These are phyloP conservation scores for Noctua comes DNA, from an alignment of 2,888 invertebrate genomes.

Conservation along the genomic window DNA sequence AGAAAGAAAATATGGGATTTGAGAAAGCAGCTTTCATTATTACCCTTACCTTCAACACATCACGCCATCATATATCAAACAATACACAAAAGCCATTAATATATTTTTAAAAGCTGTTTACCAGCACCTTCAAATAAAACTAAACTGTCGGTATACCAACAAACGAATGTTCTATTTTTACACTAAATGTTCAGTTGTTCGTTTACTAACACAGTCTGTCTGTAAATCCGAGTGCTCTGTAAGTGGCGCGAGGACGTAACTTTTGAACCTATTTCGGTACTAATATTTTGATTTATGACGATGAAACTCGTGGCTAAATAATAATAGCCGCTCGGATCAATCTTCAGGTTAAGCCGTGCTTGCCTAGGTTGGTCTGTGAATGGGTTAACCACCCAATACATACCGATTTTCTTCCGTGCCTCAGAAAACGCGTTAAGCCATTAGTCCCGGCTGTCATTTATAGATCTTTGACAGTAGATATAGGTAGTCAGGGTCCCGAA, in stretches of 20 bases:
- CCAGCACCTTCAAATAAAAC: background rate
- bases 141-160: background rate
- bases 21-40: background rate
- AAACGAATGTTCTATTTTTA: conserved; percentile 33
- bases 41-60: background rate
- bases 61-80: background rate
- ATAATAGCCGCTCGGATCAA: too few species aligned
- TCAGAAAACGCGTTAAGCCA: too few species aligned
- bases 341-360: too few species aligned
- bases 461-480: too few species aligned
- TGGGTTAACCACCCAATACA: too few species aligned
- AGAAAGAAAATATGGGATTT: background rate
- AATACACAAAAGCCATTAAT: background rate
- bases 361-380: too few species aligned
- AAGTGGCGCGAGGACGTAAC: background rate
- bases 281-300: conserved; percentile 9
- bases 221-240: background rate
- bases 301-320: background rate
- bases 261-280: conserved; percentile 20
- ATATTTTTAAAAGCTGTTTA: conserved; percentile 5
- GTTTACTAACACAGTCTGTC: conserved; percentile 1
- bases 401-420: too few species aligned
- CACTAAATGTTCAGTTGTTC: background rate
- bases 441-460: too few species aligned
- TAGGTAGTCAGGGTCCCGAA: too few species aligned